phyloP scores from a whole-genome alignment of 2,797 vertebrate species.

The Perodicticus potto region DNA sequence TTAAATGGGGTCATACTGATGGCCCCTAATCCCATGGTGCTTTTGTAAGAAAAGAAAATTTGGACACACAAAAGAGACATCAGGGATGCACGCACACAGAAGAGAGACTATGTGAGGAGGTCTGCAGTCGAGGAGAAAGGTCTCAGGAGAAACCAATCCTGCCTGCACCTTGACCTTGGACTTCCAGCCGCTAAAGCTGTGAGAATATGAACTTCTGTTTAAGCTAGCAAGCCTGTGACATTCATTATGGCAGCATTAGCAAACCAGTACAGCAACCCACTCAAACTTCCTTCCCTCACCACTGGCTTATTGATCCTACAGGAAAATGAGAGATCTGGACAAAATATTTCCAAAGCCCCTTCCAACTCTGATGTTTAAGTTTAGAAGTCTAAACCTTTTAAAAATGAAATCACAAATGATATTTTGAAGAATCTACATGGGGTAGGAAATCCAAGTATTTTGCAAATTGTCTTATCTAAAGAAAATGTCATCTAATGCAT shows the following conservation, averaged over 20 bases:
- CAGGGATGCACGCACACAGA: not conserved
- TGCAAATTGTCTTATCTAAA: too few relatives aligned
- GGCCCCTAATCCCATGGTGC: not conserved
- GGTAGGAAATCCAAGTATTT: not conserved
- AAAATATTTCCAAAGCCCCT: slow-evolving; percentile 22
- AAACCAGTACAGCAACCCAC: not conserved
- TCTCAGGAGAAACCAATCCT: not conserved
- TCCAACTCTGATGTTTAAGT: not conserved
- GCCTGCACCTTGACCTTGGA: not conserved
- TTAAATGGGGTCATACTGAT: not conserved
- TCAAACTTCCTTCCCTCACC: not conserved
- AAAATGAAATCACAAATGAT: not conserved
- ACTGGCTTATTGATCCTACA: not conserved
- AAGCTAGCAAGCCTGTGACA: not conserved
- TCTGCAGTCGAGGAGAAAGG: not conserved
- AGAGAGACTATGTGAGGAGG: not conserved
- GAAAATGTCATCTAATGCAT: too few relatives aligned
- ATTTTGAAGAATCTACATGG: not conserved
- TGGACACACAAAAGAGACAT: not conserved
- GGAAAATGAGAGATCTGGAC: not conserved
- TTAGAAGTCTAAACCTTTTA: not conserved
- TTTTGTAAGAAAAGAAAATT: not conserved
- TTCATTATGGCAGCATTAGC: not conserved
- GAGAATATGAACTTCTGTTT: not conserved
- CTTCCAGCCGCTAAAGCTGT: not conserved